Conservation (phyloP, 2,797 vertebrate genomes). For the Anas flavirostris region DNA sequence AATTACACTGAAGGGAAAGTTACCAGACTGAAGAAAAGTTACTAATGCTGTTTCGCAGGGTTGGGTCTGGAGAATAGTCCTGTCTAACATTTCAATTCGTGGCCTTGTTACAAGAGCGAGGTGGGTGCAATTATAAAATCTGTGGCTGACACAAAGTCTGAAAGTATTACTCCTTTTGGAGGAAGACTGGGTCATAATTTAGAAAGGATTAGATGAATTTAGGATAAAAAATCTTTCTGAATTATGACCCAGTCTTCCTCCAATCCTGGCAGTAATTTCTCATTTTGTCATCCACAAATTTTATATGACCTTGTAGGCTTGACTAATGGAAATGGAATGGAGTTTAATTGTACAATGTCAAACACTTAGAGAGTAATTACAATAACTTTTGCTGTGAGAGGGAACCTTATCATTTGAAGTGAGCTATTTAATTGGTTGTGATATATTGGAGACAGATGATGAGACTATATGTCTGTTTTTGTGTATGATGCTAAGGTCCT, state of each 20-base stretch:
- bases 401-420: not conserved
- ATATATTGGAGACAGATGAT: not conserved
- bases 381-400: not conserved
- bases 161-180: not conserved
- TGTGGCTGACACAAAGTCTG: not conserved
- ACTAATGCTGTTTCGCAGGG: not conserved
- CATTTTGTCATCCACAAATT: conserved; percentile 37
- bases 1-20: not conserved
- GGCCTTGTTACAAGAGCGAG: not conserved
- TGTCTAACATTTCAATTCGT: conserved; percentile 2
- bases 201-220: not conserved
- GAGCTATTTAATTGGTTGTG: not conserved
- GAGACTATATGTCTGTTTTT: not conserved
- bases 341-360: conserved; percentile 47
- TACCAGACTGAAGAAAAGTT: not conserved
- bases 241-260: not conserved
- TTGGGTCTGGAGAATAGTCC: not conserved
- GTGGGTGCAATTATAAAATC: not conserved
- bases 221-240: conserved; percentile 32
- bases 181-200: conserved; percentile 1
- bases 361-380: not conserved
- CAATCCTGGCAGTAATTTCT: not conserved
- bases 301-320: conserved; percentile 31
- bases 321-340: conserved; percentile 19
- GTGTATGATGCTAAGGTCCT: not conserved